phyloP scores from a whole-genome alignment of 2,113 vertebrate species.

The Galemys pyrenaicus region DNA sequence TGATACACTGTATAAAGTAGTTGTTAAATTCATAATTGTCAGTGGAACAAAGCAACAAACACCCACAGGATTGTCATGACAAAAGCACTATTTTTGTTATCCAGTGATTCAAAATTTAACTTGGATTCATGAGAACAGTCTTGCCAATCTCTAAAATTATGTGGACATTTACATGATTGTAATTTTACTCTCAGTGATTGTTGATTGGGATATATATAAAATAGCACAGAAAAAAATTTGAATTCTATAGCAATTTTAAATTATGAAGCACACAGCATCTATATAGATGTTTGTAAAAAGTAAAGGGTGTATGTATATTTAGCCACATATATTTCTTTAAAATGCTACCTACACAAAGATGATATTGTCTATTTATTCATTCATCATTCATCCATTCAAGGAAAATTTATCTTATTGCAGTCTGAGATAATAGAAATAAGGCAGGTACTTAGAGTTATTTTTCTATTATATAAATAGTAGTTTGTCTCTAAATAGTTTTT shows the following conservation, averaged over 20 bases:
- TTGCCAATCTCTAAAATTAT: neutral
- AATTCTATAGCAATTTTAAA: neutral
- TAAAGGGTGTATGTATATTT: neutral
- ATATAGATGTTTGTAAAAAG: neutral
- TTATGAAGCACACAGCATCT: neutral
- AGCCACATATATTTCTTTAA: neutral
- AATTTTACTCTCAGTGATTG: neutral
- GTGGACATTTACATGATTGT: neutral
- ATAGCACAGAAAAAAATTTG: neutral
- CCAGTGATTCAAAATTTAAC: neutral
- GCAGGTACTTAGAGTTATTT: neutral
- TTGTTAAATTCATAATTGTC: neutral
- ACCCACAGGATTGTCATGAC: neutral
- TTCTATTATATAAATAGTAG: neutral
- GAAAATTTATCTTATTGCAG: neutral
- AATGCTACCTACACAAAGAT: neutral
- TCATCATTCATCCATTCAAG: neutral
- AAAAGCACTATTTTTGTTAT: conserved; percentile 3
- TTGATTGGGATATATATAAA: neutral
- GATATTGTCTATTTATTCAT: conserved; percentile 23
- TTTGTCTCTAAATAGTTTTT: neutral
- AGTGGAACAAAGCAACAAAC: conserved; percentile 47
- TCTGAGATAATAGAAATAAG: neutral
- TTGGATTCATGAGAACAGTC: neutral
- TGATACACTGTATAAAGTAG: conserved; percentile 6